phyloP scores from a whole-genome alignment of 2,797 vertebrate species.

The Gorsachius magnificus region DNA sequence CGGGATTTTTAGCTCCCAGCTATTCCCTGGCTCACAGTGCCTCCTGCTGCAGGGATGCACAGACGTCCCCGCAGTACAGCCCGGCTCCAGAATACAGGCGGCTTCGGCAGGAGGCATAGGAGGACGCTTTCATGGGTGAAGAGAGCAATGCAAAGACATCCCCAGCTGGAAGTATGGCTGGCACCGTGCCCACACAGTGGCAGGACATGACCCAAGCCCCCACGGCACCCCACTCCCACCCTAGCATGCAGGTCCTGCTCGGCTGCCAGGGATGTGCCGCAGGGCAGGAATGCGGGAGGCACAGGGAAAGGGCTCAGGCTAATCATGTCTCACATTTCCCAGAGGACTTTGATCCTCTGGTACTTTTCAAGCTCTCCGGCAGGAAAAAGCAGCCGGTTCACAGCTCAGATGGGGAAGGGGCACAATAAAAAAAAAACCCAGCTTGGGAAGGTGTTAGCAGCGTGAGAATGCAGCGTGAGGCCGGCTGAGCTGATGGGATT shows the following conservation, averaged over 20 bases:
- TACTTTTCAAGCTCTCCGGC: not conserved
- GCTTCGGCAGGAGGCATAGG: not conserved
- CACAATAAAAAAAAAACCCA: not conserved
- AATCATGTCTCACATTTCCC: not conserved
- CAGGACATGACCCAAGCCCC: not conserved
- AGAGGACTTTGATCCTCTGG: constrained; percentile 22
- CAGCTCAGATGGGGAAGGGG: not conserved
- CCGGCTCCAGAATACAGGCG: not conserved
- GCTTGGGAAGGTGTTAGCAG: not conserved
- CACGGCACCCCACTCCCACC: not conserved
- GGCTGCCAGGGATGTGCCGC: not conserved
- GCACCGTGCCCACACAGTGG: not conserved
- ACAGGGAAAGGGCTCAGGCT: not conserved
- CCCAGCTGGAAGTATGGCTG: not conserved
- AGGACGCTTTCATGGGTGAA: not conserved
- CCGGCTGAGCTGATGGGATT: not conserved
- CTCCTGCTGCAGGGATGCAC: constrained; percentile 40
- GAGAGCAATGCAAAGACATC: not conserved
- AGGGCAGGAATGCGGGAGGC: not conserved
- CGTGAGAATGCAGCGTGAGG: not conserved
- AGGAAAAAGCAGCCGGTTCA: not conserved
- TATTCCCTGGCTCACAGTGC: constrained; percentile 49
- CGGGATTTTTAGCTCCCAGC: not conserved
- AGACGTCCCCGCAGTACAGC: not conserved
- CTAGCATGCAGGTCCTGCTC: rapidly evolving